Conservation (phyloP, 2,888 invertebrate species). For the Ormyrus nitidulus region DNA sequence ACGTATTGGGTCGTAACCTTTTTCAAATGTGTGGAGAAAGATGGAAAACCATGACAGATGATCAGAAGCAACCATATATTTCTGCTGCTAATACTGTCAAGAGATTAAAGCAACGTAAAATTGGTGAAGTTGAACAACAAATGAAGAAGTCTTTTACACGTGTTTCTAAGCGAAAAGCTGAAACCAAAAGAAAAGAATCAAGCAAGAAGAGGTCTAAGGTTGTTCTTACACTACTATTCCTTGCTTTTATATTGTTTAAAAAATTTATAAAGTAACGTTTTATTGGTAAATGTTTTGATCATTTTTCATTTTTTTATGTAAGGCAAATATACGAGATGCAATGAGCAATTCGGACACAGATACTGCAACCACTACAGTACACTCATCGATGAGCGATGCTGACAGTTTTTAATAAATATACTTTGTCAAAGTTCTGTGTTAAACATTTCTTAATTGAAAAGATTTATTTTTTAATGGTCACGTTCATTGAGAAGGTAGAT, state of each 20-base stretch:
- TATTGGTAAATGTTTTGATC: conserved; percentile 56
- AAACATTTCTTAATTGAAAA: conserved; percentile 52
- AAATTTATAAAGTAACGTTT: conserved; percentile 55
- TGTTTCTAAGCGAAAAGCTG: conserved; percentile 54
- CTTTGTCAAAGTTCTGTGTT: conserved; percentile 56
- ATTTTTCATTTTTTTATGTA: conserved; percentile 55
- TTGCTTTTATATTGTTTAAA: conserved; percentile 57
- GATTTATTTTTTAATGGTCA: conserved; percentile 24
- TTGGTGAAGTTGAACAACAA: conserved; percentile 32
- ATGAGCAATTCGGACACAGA: conserved; percentile 59
- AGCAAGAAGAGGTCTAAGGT: conserved; percentile 57
- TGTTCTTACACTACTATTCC: conserved; percentile 50
- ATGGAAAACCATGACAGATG: conserved; percentile 65
- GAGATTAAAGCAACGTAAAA: conserved; percentile 54
- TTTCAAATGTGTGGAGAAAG: conserved; percentile 64
- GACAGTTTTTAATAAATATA: conserved; percentile 55
- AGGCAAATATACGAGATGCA: conserved; percentile 49
- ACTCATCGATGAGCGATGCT: conserved; percentile 53
- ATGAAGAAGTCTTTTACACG: conserved; percentile 48
- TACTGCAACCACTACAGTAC: conserved; percentile 53
- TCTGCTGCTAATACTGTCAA: conserved; percentile 64
- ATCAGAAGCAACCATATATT: conserved; percentile 66
- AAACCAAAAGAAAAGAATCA: conserved; percentile 50
- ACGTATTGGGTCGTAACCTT: conserved; percentile 58
- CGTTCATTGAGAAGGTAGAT: conserved; percentile 10